Base-by-base conservation (phyloP, 2,797 vertebrate genomes). In the Protonibea diacanthus region DNA sequence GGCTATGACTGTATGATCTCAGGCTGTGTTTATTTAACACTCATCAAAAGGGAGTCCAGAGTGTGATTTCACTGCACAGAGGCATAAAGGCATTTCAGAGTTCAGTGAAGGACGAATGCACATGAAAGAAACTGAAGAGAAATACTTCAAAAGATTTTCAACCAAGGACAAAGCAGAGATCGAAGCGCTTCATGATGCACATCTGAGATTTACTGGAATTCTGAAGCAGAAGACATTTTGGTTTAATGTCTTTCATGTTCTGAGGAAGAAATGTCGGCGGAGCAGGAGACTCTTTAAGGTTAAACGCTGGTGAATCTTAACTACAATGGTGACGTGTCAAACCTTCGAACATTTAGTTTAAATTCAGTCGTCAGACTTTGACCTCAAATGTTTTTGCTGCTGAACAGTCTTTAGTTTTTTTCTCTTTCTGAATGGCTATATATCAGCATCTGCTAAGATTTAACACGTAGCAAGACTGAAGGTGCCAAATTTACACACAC, bases 61-160 rank as follows among this genome's bases (percentile, higher is more conserved):
- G 6, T 52, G 1, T 5, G 3, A 71, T 42, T 59, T 72, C 11
- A 53, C 49, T 51, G 58, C 5, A 57, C 48, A n/a, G 49, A 67
- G 2, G 44, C 10, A 33, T 60, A 15, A 69, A 73, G 71, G 0
- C 3, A 68, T 68, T 73, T 29, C 2, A 33, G 55, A 20, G 48
- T 69, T 80, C 40, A 68, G 47, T 20, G 74, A 84, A 80, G 75
- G 78, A 83, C 48, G 18, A 45, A 14, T 6, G 59, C 58, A 73
- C 70, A 78, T 87, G 48, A 85, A 80, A 88, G 85, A 52, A 82
- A 59, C 15, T 13, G 38, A 74, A 75, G 60, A 69, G 55, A 44
- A 89, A 77, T 27, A 65, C 82, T 85, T 86, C 80, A 84, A 79
- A 83, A 82, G 82, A 75, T 76, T 78, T 84, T 52, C 13, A 33